Conservation (phyloP, 1,140 invertebrate genomes). For the Calliphora vicina region DNA sequence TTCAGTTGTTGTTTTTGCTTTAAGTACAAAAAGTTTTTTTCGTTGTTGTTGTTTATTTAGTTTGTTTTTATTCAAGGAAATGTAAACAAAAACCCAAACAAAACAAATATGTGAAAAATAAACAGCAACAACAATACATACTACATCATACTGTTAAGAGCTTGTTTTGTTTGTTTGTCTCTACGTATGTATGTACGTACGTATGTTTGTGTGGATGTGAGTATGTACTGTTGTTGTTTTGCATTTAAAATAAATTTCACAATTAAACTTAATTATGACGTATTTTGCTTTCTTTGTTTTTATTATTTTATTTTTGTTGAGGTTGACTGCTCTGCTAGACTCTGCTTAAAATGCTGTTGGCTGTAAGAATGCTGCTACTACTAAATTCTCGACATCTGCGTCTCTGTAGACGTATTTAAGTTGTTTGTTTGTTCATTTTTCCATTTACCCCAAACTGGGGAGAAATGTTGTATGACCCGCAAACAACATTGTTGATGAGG, state of each 20-base stretch:
- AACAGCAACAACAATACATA: neutral
- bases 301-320: neutral
- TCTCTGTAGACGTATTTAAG: too few species aligned
- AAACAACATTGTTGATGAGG: too few species aligned
- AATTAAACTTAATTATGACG: constrained; percentile 26
- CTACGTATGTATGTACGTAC: too few species aligned
- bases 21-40: neutral
- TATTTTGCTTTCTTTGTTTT: neutral
- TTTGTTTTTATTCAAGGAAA: constrained; percentile 20
- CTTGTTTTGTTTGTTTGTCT: too few species aligned
- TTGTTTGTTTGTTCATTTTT: neutral
- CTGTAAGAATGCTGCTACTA: too few species aligned
- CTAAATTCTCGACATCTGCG: too few species aligned
- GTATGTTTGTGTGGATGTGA: too few species aligned
- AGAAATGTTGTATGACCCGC: too few species aligned
- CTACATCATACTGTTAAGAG: neutral
- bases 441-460: neutral
- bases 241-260: constrained; percentile 19
- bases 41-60: neutral
- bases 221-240: neutral
- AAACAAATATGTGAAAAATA: constrained; percentile 30
- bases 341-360: neutral
- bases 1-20: neutral
- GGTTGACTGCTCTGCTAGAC: neutral
- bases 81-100: constrained; percentile 35